These are phyloP conservation scores for Calephelis virginiensis DNA, from an alignment of 1,140 invertebrate species.

Conservation along the genomic window DNA sequence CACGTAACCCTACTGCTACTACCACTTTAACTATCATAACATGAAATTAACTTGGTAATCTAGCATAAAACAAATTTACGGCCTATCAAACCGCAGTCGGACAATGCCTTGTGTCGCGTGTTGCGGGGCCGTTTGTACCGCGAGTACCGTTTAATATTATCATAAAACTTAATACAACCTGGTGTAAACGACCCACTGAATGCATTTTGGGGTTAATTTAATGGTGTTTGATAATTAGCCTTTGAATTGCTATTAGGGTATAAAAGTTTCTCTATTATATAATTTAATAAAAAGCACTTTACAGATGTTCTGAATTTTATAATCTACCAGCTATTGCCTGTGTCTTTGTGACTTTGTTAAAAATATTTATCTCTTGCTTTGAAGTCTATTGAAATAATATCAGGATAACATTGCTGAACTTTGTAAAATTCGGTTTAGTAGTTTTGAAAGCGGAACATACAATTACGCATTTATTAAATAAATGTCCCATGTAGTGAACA, in stretches of 20 bases:
- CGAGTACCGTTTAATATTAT: constrained; percentile 25
- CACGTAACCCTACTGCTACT: neutral
- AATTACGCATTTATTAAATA: too few relatives aligned
- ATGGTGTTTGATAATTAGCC: constrained; percentile 12
- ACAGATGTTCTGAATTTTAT: too few relatives aligned
- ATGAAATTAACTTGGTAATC: constrained; percentile 30
- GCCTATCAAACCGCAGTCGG: constrained; percentile 24
- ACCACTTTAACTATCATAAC: constrained; percentile 23
- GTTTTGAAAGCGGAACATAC: too few relatives aligned
- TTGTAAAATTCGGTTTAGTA: too few relatives aligned
- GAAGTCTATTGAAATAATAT: too few relatives aligned
- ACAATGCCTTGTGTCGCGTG: constrained; percentile 24
- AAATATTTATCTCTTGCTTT: too few relatives aligned
- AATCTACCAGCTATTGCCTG: too few relatives aligned
- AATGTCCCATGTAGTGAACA: too few relatives aligned
- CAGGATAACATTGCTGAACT: too few relatives aligned
- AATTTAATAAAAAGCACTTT: neutral
- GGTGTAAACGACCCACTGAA: constrained; percentile 24
- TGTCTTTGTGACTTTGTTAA: too few relatives aligned
- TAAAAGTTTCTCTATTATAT: neutral
- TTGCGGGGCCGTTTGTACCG: constrained; percentile 16
- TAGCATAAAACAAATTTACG: constrained; percentile 29
- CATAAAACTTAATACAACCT: constrained; percentile 22
- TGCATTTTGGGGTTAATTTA: constrained; percentile 17
- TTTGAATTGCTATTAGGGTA: constrained; percentile 7